Conservation (phyloP, 92 coral and sea anemone genomes). For the Epizoanthus scotinus region DNA sequence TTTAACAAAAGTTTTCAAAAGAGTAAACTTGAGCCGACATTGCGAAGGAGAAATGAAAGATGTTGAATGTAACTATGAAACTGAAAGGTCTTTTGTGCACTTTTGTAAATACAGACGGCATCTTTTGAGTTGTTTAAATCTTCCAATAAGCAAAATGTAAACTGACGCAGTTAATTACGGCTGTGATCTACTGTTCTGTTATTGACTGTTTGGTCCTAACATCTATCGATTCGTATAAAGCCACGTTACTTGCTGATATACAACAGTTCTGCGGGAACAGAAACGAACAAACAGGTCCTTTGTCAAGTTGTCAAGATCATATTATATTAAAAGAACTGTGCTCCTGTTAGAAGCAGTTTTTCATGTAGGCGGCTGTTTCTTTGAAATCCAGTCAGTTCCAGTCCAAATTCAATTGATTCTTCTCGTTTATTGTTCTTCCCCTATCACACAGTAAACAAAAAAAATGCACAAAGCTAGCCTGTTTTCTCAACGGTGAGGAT, state of each 20-base stretch:
- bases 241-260: slow-evolving; percentile 16
- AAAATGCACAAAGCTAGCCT: not conserved
- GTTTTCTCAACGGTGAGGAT: not conserved
- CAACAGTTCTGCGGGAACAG: slow-evolving; percentile 24
- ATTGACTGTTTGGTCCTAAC: not conserved
- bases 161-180: too few relatives aligned
- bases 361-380: slow-evolving; percentile 19
- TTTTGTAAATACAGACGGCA: not conserved
- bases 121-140: not conserved
- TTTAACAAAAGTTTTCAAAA: too few relatives aligned
- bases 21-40: too few relatives aligned
- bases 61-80: too few relatives aligned
- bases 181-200: too few relatives aligned
- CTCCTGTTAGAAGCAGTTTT: slow-evolving; percentile 3
- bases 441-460: not conserved
- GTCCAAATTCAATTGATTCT: slow-evolving; percentile 7
- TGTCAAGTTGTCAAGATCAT: slow-evolving; percentile 17
- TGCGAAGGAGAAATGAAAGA: too few relatives aligned
- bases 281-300: slow-evolving; percentile 7
- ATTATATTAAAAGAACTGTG: slow-evolving; percentile 5
- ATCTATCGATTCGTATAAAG: slow-evolving; percentile 10
- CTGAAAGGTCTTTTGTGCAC: not conserved
- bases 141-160: too few relatives aligned
- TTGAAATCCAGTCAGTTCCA: slow-evolving; percentile 24
- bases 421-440: slow-evolving; percentile 4